A percentile compares a stretch with the other conserved stretches of the same genome.
phyloP scores from a whole-genome alignment of 2,888 invertebrate genomes.

The Leucoptera coffeella region DNA sequence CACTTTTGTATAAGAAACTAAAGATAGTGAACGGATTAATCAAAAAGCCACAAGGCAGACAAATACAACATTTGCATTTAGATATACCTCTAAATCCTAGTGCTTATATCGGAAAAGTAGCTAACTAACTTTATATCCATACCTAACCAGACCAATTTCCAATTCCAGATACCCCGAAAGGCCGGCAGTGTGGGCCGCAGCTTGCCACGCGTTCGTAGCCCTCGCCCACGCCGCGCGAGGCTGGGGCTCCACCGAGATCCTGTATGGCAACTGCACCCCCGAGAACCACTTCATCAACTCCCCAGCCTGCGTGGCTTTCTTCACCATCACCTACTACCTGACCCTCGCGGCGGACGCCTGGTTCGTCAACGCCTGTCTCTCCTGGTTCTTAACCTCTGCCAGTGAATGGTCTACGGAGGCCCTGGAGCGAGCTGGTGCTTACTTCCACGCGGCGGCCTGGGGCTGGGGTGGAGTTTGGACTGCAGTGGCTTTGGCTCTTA shows the following conservation, averaged over 20 bases:
- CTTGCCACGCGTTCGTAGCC: conserved; percentile 79
- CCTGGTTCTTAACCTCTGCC: conserved; percentile 86
- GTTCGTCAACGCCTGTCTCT: conserved; percentile 84
- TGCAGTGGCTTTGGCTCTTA: conserved; percentile 72
- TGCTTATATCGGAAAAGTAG: no score
- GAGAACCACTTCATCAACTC: conserved; percentile 46
- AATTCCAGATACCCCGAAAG: conserved; percentile 85
- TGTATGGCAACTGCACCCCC: conserved; percentile 23
- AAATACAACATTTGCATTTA: no score
- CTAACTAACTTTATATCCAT: no score
- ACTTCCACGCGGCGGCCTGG: conserved; percentile 85
- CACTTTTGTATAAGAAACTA: no score
- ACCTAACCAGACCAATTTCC: no score
- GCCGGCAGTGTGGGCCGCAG: conserved; percentile 83
- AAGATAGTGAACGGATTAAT: no score
- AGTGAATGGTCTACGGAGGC: conserved; percentile 93
- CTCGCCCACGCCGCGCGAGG: conserved; percentile 51
- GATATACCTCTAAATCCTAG: no score
- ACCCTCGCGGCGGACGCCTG: conserved; percentile 75
- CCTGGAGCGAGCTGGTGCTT: conserved; percentile 76
- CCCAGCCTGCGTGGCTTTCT: conserved; percentile 65
- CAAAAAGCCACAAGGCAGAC: no score
- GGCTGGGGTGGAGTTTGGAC: conserved; percentile 81
- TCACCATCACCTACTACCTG: conserved; percentile 71
- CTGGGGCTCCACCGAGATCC: conserved; percentile 26